Percentiles rank a stretch among this genome's conserved stretches.
These are phyloP conservation scores for Eupithecia subumbrata DNA, from an alignment of 2,888 invertebrate species.

Conservation along the genomic window DNA sequence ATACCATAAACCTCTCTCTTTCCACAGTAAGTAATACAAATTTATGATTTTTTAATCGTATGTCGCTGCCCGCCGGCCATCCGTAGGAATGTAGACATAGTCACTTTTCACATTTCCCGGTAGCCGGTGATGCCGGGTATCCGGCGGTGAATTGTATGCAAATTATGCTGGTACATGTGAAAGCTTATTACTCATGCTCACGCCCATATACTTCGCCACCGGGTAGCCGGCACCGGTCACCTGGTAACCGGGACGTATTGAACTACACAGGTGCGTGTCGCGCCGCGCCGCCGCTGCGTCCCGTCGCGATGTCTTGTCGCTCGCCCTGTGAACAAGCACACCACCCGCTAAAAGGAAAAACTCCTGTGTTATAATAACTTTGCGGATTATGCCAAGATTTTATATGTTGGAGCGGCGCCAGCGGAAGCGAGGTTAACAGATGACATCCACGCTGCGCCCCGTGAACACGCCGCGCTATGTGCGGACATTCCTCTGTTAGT, in stretches of 20 bases:
- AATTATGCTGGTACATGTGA: too few relatives aligned
- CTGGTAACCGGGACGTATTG: not conserved
- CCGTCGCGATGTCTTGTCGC: not conserved
- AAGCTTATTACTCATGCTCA: too few relatives aligned
- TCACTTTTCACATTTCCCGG: too few relatives aligned
- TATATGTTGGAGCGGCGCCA: constrained; percentile 40
- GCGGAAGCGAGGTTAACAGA: constrained; percentile 42
- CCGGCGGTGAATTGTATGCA: too few relatives aligned
- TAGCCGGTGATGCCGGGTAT: too few relatives aligned
- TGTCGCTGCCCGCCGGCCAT: too few relatives aligned
- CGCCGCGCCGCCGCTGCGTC: not conserved
- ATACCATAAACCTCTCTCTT: too few relatives aligned
- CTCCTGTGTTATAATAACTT: constrained; percentile 33
- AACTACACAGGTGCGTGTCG: not conserved
- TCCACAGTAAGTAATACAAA: too few relatives aligned
- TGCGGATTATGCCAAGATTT: constrained; percentile 35
- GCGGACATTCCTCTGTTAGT: not conserved
- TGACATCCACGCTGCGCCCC: constrained; percentile 22
- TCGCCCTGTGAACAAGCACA: not conserved
- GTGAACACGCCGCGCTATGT: constrained; percentile 4
- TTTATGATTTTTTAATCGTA: too few relatives aligned
- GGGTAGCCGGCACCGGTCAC: too few relatives aligned
- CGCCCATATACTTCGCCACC: too few relatives aligned
- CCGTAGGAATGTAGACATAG: too few relatives aligned
- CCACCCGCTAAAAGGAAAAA: constrained; percentile 27